Evolutionary conservation across 2,888 invertebrate species (phyloP), one percentile per base, ranked within the genome.

Genomic region (Pachymerium ferrugineum): DNA sequence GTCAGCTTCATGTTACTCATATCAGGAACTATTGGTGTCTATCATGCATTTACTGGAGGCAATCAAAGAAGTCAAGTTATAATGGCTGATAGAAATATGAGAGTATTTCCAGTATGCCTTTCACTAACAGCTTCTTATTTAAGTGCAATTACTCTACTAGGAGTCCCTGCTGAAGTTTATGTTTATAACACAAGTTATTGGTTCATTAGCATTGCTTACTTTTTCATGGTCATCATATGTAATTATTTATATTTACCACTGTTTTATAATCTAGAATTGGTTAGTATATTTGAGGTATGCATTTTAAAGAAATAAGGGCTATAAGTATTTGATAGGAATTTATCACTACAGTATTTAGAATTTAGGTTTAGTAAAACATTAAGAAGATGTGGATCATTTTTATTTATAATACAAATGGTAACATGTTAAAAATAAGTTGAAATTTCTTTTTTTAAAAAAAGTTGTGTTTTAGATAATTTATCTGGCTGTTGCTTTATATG

Each of bases 151-250:
- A 94, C 94, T 80, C 84, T 95, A 69, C 85, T 95, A 76, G 95
- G 95, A 1, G 94, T 93, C 81, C 94, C 94, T 10, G 90, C 93
- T 0, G 94, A 95, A 85, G 92, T 94, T 90, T 95, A 93, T 82
- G 87, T 87, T 78, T 89, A 91, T 80, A 95, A 95, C 22, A 90
- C 92, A 0, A 90, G 90, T 79, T 93, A 91, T 80, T 74, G 77
- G 70, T 80, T 81, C 16, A 78, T 79, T 35, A 77, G 78, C 2
- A 69, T 83, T 14, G 79, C 81, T n/a, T 83, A 82, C 77, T 78
- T 82, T 30, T 75, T 82, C 2, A 81, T 82, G 5, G 79, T 80
- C 29, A 81, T 73, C 75, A 70, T 77, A 0, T 77, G 93, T 2
- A 89, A 91, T 47, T 87, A 88, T 76, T 84, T 93, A 8, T 94